Conservation (phyloP, 2,113 vertebrate genomes). For the Oryzias woworae region DNA sequence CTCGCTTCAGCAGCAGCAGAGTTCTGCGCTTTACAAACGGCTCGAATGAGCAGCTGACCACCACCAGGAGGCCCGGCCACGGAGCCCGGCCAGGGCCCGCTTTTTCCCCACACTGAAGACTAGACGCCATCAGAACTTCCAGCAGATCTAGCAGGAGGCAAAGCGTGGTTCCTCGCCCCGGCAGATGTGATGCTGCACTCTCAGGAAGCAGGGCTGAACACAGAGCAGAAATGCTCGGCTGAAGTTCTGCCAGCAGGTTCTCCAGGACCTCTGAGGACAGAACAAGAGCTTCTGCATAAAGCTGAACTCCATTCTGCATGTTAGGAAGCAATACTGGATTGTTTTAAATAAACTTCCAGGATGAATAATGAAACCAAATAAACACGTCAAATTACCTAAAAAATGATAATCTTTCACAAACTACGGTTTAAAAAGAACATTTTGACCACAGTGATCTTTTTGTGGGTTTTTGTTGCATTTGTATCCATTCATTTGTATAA, state of each 20-base stretch:
- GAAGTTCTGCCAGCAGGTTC: slow-evolving; percentile 77
- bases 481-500: too few species aligned
- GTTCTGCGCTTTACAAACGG: slow-evolving; percentile 81
- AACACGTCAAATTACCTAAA: too few species aligned
- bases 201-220: slow-evolving; percentile 69
- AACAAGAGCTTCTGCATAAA: background rate
- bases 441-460: too few species aligned
- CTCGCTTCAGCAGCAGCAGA: slow-evolving; percentile 85
- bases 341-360: too few species aligned
- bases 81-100: slow-evolving; percentile 64
- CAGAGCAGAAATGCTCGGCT: slow-evolving; percentile 73
- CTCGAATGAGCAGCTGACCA: slow-evolving; percentile 61
- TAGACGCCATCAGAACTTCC: slow-evolving; percentile 80
- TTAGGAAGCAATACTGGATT: too few species aligned
- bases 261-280: slow-evolving; percentile 69
- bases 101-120: slow-evolving; percentile 42
- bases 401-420: too few species aligned
- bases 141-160: slow-evolving; percentile 81
- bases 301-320: too few species aligned
- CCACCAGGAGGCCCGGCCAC: slow-evolving; percentile 62
- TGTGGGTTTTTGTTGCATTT: too few species aligned
- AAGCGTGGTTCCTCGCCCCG: slow-evolving; percentile 53
- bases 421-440: too few species aligned
- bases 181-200: background rate
- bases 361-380: too few species aligned